Base-by-base conservation (phyloP, 2,113 vertebrate species). In the Crocuta crocuta region DNA sequence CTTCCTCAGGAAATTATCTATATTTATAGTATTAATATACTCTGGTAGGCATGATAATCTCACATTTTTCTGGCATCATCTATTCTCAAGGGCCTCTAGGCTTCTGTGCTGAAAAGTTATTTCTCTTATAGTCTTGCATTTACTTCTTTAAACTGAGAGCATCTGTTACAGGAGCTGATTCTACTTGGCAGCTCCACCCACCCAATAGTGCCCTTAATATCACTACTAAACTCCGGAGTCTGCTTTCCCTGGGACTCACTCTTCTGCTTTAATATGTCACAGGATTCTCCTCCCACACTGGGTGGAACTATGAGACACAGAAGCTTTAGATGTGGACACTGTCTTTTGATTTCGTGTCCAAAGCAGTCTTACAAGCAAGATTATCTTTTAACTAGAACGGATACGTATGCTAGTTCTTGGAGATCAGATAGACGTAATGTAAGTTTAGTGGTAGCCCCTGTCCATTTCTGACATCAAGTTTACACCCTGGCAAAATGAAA, bases 11-110 rank as follows among this genome's bases (percentile, higher is more conserved):
- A 97, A 96, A 97, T 97, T 89, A 97, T 97, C 93, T 97, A 84
- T 97, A 95, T 98, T 98, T 98, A 98, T 98, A 94, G 95, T 96
- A 98, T 95, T 98, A 97, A 95, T 98, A 96, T 89, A 96, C 93
- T 94, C 94, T 84, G 93, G 97, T 50, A 95, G 81, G 85, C 93
- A 97, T 73, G 97, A 97, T 97, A 98, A 97, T 98, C 95, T 98
- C 97, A 96, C 89, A 97, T 97, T 98, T 98, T 98, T 92, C 94
- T 98, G 91, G 97, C 88, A 95, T 97, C 88, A 97, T 98, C 97
- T 98, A 94, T 98, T 35, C 98, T 98, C 93, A 76, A 91, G 85
- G 63, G 94, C 97, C 73, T 93, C 66, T 45, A 97, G 73, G 94
- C 63, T 96, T 97, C 95, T 93, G 91, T 94, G 78, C 91, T 97